phyloP scores from a whole-genome alignment of 2,797 vertebrate species.

The Melanotaenia maccullochi region DNA sequence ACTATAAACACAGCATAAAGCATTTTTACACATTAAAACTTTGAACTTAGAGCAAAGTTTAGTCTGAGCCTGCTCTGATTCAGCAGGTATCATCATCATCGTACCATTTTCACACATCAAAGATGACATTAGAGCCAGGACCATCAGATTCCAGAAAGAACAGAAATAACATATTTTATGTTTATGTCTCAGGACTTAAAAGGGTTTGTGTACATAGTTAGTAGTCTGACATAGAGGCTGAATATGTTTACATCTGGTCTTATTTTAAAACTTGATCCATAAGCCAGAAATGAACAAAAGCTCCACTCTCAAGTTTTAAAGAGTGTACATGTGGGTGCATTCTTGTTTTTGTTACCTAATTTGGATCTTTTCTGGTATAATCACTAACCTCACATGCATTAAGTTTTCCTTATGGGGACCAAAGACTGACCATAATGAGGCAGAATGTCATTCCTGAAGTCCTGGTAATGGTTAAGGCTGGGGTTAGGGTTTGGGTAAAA shows the following conservation, averaged over 20 bases:
- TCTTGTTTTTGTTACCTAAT: not conserved
- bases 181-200: not conserved
- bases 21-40: no score
- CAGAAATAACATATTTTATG: not conserved
- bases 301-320: slow-evolving; percentile 4
- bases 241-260: slow-evolving; percentile 27
- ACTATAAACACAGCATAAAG: no score
- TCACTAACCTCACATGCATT: not conserved
- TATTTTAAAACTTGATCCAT: slow-evolving; percentile 30
- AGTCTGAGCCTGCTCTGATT: no score
- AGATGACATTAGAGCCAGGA: no score
- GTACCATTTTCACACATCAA: no score
- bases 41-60: no score
- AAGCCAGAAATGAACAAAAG: slow-evolving; percentile 6
- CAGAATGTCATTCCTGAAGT: not conserved
- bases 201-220: slow-evolving; percentile 4
- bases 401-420: not conserved
- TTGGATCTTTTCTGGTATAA: not conserved
- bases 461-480: not conserved
- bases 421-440: not conserved
- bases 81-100: no score
- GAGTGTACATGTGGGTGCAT: not conserved
- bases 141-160: not conserved
- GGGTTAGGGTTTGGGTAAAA: not conserved
- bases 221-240: slow-evolving; percentile 8